Evolutionary conservation across 2,888 invertebrate genomes (phyloP), one percentile per base, ranked within the genome.

Genomic region (Drosophila macrospina): DNA sequence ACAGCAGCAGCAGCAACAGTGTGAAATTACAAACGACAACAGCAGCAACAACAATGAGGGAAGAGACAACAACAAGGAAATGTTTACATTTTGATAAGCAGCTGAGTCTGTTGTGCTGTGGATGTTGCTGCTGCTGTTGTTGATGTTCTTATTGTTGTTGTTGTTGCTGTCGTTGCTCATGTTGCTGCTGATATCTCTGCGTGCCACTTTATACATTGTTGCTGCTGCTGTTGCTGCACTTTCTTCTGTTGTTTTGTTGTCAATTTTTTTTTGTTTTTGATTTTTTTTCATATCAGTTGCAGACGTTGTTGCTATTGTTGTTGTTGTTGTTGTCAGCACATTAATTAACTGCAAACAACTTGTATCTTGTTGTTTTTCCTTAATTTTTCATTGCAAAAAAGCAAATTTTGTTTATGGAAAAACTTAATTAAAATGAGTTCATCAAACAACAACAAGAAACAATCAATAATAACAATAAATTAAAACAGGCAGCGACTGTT

Each of bases 1-100:
- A 20, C 30, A 56, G 11, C 37, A 20, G 3, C 20, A 20, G 3
- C 20, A 20, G 16, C 42, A 59, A n/a, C 28, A 52, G 41, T 30
- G 13, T 36, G 28, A 59, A 59, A 59, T 15, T 15, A 28, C 30
- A 15, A 47, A 30, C 30, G 47, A 41, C 41, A 59, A 20, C 30
- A 56, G 11, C 37, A 20, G 3, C 20, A 20, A 20, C 20, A 20
- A 26, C 42, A 59, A 24, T 32, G 52, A 15, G n/a, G n/a, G 42
- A 55, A 44, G 30, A 26, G 57, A 37, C 55, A 55, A 41, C 63
- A 65, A 61, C 42, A 60, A 76, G 72, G 61, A 78, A 80, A 80
- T 79, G 62, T 75, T 76, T 59, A 68, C 65, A 71, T 59, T 52
- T 52, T 66, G 83, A 78, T 83, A 83, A 83, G 72, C 52, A 32